phyloP scores from a whole-genome alignment of 1,140 invertebrate genomes.

The Patella vulgata region DNA sequence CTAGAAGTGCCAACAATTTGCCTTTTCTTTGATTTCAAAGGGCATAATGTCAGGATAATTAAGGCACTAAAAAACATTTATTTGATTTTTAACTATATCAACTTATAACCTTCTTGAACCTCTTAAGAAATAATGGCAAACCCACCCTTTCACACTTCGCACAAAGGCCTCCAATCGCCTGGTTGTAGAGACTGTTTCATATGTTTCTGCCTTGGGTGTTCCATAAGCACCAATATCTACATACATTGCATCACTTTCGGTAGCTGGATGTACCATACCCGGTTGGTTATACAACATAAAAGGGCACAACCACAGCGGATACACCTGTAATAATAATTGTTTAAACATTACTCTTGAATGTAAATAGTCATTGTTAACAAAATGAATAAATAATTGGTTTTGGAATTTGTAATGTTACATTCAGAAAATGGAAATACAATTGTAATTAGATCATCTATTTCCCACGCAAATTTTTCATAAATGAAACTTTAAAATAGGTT shows the following conservation, averaged over 20 bases:
- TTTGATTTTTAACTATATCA: no score
- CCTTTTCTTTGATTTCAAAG: no score
- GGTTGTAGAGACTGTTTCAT: constrained; percentile 75
- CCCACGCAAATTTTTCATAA: no score
- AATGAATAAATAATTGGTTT: not conserved
- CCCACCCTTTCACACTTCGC: constrained; percentile 74
- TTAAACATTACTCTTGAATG: not conserved
- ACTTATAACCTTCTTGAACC: no score
- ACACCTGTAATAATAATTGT: constrained; percentile 71
- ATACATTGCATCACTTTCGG: constrained; percentile 73
- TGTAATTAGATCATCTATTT: no score
- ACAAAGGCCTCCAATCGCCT: constrained; percentile 79
- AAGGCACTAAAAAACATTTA: no score
- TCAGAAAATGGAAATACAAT: not conserved
- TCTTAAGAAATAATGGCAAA: no score
- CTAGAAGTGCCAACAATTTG: no score
- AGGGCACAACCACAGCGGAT: constrained; percentile 87
- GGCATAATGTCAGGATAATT: no score
- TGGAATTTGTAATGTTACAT: not conserved
- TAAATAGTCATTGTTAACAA: not conserved
- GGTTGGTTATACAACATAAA: constrained; percentile 77
- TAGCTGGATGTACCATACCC: constrained; percentile 76
- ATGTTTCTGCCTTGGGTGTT: constrained; percentile 74
- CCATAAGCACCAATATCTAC: constrained; percentile 84
- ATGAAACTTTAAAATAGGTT: no score